Evolutionary conservation across 2,888 invertebrate species (phyloP), one percentile per base, ranked within the genome.

Genomic region (Portevinia maculata): DNA sequence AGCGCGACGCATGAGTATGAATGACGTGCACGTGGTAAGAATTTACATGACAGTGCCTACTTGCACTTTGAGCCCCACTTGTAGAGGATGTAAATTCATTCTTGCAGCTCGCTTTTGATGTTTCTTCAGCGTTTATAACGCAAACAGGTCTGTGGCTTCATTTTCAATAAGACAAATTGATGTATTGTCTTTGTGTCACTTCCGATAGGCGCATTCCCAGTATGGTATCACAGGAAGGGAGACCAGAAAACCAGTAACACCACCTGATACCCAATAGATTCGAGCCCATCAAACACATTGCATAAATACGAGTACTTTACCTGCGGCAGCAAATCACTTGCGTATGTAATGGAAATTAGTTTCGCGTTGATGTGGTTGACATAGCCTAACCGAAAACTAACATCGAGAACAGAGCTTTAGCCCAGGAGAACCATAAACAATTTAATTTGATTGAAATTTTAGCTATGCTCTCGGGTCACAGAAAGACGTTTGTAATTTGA

Each of bases 121-220:
- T 28, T 48, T 67, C 1, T 6, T 11, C 34, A n/a, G n/a, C n/a
- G n/a, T 17, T 46, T n/a, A 32, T 28, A 55, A 48, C 48, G 37
- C 50, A 71, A 76, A 76, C 81, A 83, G 76, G 81, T 76, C 76
- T 59, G 41, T 32, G 64, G 52, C 55, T 60, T 44, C 59, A 52
- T 65, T 37, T 28, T 46, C 1, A 41, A 50, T 19, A 53, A 8
- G 13, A n/a, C 34, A 59, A 32, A 34, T 19, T 39, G n/a, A 48
- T 13, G 55, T 21, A 13, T 37, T 37, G 19, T 11, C 13, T 50
- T 32, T 39, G 24, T 24, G 41, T 52, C 41, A 60, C 71, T 64
- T 71, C 71, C 71, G 50, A 65, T 46, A 21, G 9, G 44, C 44
- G 6, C 19, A 15, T 39, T 52, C 65, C 73, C 24, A 30, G 4